Percentiles rank a stretch among this genome's conserved stretches.
phyloP scores from a whole-genome alignment of 2,113 vertebrate species.

The Pterocles orientalis region DNA sequence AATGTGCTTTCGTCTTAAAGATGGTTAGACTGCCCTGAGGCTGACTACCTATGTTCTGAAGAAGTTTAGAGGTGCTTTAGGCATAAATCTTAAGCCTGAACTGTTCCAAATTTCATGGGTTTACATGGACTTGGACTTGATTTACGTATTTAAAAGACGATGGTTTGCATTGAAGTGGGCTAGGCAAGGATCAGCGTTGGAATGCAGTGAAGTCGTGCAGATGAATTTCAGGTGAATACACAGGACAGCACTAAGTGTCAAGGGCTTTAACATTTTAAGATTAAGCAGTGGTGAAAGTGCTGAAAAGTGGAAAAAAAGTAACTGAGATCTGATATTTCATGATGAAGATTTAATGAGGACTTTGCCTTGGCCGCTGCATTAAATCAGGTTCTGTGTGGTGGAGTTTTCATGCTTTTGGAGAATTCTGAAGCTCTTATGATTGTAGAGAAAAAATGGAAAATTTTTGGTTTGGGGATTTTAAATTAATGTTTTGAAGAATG shows the following conservation, averaged over 20 bases:
- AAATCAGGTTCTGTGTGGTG: neutral
- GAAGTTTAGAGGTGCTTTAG: neutral
- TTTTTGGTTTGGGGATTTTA: neutral
- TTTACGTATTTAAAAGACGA: neutral
- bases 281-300: neutral
- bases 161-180: accelerated
- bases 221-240: neutral
- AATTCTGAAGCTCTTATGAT: neutral
- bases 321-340: neutral
- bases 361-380: neutral
- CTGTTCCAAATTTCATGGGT: neutral
- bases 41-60: accelerated
- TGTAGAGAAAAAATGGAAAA: neutral
- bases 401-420: neutral
- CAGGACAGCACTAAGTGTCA: neutral
- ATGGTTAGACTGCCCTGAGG: neutral
- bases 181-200: accelerated
- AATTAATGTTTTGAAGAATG: neutral
- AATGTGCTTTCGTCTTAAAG: accelerated
- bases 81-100: neutral
- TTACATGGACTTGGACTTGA: neutral
- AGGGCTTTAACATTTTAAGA: neutral
- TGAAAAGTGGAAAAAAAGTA: neutral
- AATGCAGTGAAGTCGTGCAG: neutral
- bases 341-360: neutral